Base-by-base conservation (phyloP, 2,888 invertebrate genomes). In the Drosophila lutescens region DNA sequence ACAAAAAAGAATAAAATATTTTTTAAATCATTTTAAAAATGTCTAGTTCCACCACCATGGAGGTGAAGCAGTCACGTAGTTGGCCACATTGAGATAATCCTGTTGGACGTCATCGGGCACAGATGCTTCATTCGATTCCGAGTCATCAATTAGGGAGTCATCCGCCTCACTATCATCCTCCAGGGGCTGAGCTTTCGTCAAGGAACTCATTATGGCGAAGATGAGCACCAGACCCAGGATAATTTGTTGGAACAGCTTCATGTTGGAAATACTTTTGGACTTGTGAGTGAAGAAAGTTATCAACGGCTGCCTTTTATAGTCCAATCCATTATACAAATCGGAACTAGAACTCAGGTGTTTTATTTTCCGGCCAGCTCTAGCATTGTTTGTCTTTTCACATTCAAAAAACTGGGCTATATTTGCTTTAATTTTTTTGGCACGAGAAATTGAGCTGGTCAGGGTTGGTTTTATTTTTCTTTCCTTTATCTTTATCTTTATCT, bases 191-290 rank as follows among this genome's bases (percentile, higher is more conserved):
- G 79, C 41, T 20, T 8, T 53, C 0, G 50, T 34, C 15, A 51
- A 9, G 20, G 81, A 72, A 4, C 62, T 54, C 26, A 72, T 47
- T 13, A 74, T 30, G 15, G 66, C 80, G 44, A 81, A 10, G 6
- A 61, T 17, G 3, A 86, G 58, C 12, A 77, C 15, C 15, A 78
- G 17, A 12, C 51, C 60, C 41, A 74, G 53, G 17, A 86, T 10
- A n/a, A 66, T 56, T 40, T 83, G 74, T 49, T 56, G 49, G n/a
- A 78, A 60, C 44, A 59, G 50, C 74, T 77, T 78, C 81, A 82
- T 80, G 46, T 13, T 60, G 10, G 43, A 9, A 34, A 9, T 9
- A 26, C n/a, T 49, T 40, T 6, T 15, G n/a, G 20, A n/a, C 8
- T 41, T 43, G 9, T 17, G 67, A 47, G n/a, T 34, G 10, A 20